phyloP scores from a whole-genome alignment of 2,797 vertebrate genomes.

The Cyclura pinguis region DNA sequence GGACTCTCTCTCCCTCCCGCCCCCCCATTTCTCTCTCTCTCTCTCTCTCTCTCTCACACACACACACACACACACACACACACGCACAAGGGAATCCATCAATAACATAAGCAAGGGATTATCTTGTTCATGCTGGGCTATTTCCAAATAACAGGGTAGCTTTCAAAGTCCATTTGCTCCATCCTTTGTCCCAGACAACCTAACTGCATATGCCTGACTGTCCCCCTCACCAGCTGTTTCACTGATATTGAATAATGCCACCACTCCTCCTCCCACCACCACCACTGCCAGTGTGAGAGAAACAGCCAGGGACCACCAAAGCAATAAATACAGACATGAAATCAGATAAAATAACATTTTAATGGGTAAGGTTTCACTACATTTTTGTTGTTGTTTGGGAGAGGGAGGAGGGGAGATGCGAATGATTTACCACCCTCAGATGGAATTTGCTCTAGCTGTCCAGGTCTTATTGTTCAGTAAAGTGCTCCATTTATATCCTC shows the following conservation, averaged over 20 bases:
- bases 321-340: constrained; percentile 48
- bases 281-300: background rate
- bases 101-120: background rate
- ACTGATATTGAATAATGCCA: background rate
- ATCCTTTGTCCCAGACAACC: background rate
- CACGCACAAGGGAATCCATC: background rate
- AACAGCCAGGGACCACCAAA: constrained; percentile 39
- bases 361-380: constrained; percentile 38
- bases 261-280: too few species aligned
- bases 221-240: background rate
- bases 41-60: background rate
- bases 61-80: background rate
- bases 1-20: background rate
- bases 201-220: constrained; percentile 8
- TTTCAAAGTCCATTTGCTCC: constrained; percentile 6
- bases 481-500: constrained; percentile 59
- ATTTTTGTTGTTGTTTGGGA: background rate
- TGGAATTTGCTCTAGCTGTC: constrained; percentile 57
- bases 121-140: background rate
- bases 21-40: background rate
- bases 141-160: background rate
- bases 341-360: constrained; percentile 58
- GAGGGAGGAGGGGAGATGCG: background rate
- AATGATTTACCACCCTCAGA: constrained; percentile 41
- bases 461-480: constrained; percentile 38